These are phyloP conservation scores for Heliothis subflexa DNA, from an alignment of 1,140 invertebrate genomes.

Conservation along the genomic window DNA sequence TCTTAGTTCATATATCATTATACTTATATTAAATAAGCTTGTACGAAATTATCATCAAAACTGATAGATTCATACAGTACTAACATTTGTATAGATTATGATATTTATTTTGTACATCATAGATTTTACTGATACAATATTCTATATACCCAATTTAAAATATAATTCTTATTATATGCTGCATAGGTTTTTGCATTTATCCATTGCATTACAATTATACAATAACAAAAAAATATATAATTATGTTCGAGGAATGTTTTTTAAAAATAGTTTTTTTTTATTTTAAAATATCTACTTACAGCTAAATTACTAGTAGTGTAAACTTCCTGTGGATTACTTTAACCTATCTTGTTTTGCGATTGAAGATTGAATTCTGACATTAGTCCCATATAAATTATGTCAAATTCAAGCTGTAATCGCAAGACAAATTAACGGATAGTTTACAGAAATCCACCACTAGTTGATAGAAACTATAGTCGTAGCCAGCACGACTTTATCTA, in stretches of 20 bases:
- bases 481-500: constrained; percentile 33
- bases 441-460: neutral
- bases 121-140: neutral
- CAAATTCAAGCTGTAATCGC: too few relatives aligned
- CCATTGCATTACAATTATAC: neutral
- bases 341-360: too few relatives aligned
- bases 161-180: neutral
- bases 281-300: constrained; percentile 20
- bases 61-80: constrained; percentile 1
- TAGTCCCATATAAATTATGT: too few relatives aligned
- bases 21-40: constrained; percentile 4
- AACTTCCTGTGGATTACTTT: too few relatives aligned
- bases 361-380: too few relatives aligned
- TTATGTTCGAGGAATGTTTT: constrained; percentile 25
- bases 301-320: constrained; percentile 19
- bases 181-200: neutral
- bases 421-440: too few relatives aligned
- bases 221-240: constrained; percentile 3
- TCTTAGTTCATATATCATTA: constrained; percentile 3
- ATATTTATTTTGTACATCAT: neutral
- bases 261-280: constrained; percentile 17
- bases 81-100: constrained; percentile 10
- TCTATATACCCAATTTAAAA: constrained; percentile 16
- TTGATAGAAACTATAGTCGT: constrained; percentile 22
- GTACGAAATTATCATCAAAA: constrained; percentile 23